A percentile compares a stretch with the other conserved stretches of the same genome.
These are phyloP conservation scores for Brachystomella parvula DNA, from an alignment of 1,140 invertebrate species.

Conservation along the genomic window DNA sequence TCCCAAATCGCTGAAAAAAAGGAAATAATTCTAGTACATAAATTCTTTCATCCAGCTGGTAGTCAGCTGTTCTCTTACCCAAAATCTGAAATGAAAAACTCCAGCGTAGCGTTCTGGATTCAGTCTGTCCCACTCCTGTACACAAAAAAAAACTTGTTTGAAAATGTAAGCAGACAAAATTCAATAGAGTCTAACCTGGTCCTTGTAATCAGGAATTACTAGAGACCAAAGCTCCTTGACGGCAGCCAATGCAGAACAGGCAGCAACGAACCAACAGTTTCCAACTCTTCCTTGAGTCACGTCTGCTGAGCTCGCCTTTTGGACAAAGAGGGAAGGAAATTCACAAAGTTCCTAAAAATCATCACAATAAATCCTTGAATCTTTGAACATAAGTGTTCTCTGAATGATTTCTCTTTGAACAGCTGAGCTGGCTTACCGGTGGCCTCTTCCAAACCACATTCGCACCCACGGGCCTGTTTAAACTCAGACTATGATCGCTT, in stretches of 20 bases:
- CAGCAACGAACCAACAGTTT: constrained; percentile 58
- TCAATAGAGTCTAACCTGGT: not conserved
- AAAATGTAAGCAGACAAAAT: not conserved
- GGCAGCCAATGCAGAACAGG: constrained; percentile 55
- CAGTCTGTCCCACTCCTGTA: constrained; percentile 39
- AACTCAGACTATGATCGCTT: constrained; percentile 38
- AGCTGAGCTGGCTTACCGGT: constrained; percentile 17
- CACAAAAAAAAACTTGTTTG: not conserved
- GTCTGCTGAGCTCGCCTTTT: constrained; percentile 56
- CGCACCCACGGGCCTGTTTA: constrained; percentile 21
- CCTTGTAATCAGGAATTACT: constrained; percentile 38
- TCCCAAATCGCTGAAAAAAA: constrained; percentile 22
- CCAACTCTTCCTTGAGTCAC: constrained; percentile 56
- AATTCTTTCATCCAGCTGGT: too few relatives aligned
- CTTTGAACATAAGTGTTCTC: not conserved
- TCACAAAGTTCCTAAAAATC: constrained; percentile 50
- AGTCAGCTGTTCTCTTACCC: constrained; percentile 40
- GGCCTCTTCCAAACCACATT: constrained; percentile 35
- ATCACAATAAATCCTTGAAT: not conserved
- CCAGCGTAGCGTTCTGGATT: constrained; percentile 43
- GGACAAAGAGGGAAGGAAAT: constrained; percentile 52
- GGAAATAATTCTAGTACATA: not conserved
- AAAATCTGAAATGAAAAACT: constrained; percentile 49
- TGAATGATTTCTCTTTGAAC: constrained; percentile 5
- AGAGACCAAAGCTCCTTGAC: constrained; percentile 30